Evolutionary conservation across 2,797 vertebrate genomes (phyloP).

Genomic region (Chaunax sp.): DNA sequence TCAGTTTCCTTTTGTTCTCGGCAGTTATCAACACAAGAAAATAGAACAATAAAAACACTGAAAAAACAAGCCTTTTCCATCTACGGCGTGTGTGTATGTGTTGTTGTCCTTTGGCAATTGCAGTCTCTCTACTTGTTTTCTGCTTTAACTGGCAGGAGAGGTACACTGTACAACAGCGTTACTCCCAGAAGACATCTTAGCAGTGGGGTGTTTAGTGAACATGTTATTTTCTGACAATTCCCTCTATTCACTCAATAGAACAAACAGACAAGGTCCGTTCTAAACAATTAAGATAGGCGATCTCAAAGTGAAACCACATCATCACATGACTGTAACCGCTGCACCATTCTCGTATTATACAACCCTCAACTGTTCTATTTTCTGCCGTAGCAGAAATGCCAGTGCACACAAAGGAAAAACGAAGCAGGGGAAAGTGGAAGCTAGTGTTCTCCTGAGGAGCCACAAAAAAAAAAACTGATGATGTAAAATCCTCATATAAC

Average conservation of each 20-base stretch:
- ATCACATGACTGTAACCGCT: conserved; percentile 27
- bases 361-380: conserved; percentile 49
- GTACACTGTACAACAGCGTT: conserved; percentile 59
- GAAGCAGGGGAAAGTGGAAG: conserved; percentile 43
- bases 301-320: conserved; percentile 51
- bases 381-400: conserved; percentile 36
- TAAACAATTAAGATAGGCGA: conserved; percentile 70
- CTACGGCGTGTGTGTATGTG: conserved; percentile 56
- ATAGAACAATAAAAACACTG: conserved; percentile 70
- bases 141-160: conserved; percentile 73
- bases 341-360: conserved; percentile 25
- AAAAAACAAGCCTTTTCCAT: conserved; percentile 56
- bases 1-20: conserved; percentile 69
- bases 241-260: conserved; percentile 29
- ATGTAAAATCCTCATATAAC: conserved; percentile 42
- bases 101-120: conserved; percentile 82
- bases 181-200: conserved; percentile 72
- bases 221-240: conserved; percentile 64
- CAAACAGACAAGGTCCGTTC: conserved; percentile 48
- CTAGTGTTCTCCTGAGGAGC: conserved; percentile 44
- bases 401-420: conserved; percentile 9
- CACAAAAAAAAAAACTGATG: conserved; percentile 17
- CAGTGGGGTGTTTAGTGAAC: conserved; percentile 69
- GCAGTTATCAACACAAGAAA: conserved; percentile 71
- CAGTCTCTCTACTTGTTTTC: conserved; percentile 77